Evolutionary conservation across 2,797 vertebrate species (phyloP).

Genomic region (Sebastes diploproa): DNA sequence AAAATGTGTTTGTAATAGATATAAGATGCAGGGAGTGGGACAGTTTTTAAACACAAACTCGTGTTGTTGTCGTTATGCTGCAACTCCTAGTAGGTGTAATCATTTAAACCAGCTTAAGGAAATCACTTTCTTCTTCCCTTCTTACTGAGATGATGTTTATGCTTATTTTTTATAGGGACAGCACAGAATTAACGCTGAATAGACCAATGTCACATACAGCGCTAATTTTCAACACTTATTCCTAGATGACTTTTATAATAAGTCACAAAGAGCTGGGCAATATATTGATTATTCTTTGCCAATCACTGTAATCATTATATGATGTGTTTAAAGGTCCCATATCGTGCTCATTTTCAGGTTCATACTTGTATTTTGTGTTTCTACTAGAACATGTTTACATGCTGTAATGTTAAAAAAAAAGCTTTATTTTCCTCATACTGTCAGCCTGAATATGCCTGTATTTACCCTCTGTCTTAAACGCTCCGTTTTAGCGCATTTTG

Average conservation of each 20-base stretch:
- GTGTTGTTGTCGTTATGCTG: neutral
- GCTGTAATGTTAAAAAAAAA: too few species aligned
- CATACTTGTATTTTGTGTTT: too few species aligned
- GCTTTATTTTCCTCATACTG: too few species aligned
- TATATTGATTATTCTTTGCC: neutral
- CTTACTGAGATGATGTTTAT: neutral
- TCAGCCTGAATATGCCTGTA: too few species aligned
- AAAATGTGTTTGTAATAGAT: neutral
- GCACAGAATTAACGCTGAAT: neutral
- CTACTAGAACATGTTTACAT: too few species aligned
- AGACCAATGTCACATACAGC: neutral
- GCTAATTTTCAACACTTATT: neutral
- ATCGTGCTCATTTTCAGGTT: too few species aligned
- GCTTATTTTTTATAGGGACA: neutral
- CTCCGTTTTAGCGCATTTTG: too few species aligned
- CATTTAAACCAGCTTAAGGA: neutral
- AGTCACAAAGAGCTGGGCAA: neutral
- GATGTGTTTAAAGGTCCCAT: neutral
- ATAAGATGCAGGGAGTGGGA: neutral
- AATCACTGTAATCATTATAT: neutral
- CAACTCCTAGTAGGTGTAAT: neutral
- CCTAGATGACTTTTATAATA: neutral
- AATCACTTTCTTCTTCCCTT: neutral
- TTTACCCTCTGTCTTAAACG: too few species aligned
- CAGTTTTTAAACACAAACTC: neutral